Conservation (phyloP, 1,140 invertebrate genomes). For the Platyscapa corneri region DNA sequence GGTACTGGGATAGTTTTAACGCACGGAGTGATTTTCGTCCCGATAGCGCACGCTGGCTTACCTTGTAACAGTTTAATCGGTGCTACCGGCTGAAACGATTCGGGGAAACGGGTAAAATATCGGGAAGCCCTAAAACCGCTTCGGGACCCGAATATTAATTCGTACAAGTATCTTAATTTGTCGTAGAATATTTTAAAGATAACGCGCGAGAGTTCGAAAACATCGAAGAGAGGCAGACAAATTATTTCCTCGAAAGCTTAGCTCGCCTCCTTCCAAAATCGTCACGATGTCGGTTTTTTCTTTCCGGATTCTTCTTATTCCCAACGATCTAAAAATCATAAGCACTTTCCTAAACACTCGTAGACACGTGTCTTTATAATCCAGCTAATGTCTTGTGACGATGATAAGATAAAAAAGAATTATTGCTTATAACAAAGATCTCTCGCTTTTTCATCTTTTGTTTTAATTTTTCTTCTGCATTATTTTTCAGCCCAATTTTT, state of each 20-base stretch:
- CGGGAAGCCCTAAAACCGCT: too few species aligned
- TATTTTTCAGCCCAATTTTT: not conserved
- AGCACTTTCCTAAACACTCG: not conserved
- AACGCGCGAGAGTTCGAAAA: not conserved
- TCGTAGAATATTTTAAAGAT: not conserved
- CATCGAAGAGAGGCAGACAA: too few species aligned
- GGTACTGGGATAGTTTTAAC: too few species aligned
- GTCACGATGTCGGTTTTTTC: too few species aligned
- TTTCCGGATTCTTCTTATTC: not conserved
- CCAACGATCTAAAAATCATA: not conserved
- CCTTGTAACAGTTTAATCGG: too few species aligned
- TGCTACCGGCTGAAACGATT: too few species aligned
- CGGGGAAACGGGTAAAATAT: too few species aligned
- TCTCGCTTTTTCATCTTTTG: not conserved
- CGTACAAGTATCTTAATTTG: not conserved
- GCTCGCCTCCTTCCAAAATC: not conserved
- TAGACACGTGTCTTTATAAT: not conserved
- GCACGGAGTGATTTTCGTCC: too few species aligned
- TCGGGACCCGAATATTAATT: not conserved
- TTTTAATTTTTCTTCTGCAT: not conserved
- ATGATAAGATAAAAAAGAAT: conserved; percentile 34
- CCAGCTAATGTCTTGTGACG: not conserved
- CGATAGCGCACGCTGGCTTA: too few species aligned
- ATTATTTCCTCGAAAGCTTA: not conserved
- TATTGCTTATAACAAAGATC: not conserved